phyloP scores from a whole-genome alignment of 2,888 invertebrate species.

The Spilosoma lubricipeda region DNA sequence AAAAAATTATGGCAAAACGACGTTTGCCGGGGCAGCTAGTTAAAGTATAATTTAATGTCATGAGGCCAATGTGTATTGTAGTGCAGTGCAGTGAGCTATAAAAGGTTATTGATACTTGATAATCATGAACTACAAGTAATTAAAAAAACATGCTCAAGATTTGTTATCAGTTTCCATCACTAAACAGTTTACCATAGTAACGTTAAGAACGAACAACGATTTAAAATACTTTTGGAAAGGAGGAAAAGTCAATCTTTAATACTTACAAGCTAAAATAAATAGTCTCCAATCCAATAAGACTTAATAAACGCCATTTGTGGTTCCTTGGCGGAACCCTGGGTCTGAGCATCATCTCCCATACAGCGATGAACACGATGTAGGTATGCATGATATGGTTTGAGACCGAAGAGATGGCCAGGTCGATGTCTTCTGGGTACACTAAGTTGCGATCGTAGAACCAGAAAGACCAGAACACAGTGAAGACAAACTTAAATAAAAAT shows the following conservation, averaged over 20 bases:
- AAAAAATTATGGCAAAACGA: too few species aligned
- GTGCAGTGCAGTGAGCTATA: too few species aligned
- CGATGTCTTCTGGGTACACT: conserved; percentile 42
- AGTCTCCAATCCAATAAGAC: not conserved
- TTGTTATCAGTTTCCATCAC: too few species aligned
- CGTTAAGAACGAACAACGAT: too few species aligned
- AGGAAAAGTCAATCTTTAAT: not conserved
- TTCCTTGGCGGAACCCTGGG: conserved; percentile 24
- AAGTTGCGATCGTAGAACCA: conserved; percentile 46
- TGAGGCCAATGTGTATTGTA: too few species aligned
- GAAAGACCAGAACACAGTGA: conserved; percentile 44
- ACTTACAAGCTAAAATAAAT: conserved; percentile 43
- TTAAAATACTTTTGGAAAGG: not conserved
- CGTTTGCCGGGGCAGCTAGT: too few species aligned
- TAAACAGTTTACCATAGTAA: too few species aligned
- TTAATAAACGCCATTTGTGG: conserved; percentile 9
- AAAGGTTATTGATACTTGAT: too few species aligned
- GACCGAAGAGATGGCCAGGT: conserved; percentile 33
- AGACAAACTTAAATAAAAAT: conserved; percentile 36
- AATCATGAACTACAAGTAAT: too few species aligned
- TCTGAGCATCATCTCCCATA: conserved; percentile 44
- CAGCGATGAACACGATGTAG: conserved; percentile 22
- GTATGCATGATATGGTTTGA: conserved; percentile 55
- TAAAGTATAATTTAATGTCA: too few species aligned
- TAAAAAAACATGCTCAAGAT: too few species aligned